Conservation (phyloP, 1,140 invertebrate genomes). For the Drosophila athabasca region DNA sequence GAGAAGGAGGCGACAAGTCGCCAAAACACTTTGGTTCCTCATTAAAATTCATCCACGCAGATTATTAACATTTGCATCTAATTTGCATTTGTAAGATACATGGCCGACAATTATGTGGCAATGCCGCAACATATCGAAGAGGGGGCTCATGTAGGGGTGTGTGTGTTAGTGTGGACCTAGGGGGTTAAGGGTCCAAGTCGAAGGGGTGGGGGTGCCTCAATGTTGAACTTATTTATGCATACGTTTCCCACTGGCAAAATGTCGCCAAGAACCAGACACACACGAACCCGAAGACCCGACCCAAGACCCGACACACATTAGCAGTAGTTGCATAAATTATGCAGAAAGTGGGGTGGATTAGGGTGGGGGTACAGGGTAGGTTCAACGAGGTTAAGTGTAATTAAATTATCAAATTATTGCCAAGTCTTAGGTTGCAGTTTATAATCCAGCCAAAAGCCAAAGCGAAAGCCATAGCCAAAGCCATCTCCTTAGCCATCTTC, state of each 20-base stretch:
- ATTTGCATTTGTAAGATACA: conserved; percentile 81
- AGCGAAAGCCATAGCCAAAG: conserved; percentile 25
- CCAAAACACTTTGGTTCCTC: conserved; percentile 76
- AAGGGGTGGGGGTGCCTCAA: conserved; percentile 13
- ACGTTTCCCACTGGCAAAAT: conserved; percentile 65
- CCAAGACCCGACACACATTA: conserved; percentile 23
- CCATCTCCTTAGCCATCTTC: background rate
- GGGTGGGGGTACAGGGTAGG: conserved; percentile 9
- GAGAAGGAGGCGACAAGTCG: conserved; percentile 64
- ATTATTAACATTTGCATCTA: conserved; percentile 82
- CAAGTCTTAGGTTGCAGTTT: conserved; percentile 80
- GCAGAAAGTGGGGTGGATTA: background rate
- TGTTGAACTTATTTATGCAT: conserved; percentile 76
- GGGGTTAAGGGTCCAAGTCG: conserved; percentile 10
- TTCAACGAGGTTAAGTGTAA: conserved; percentile 80
- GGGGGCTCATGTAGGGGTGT: background rate
- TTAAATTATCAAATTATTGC: conserved; percentile 82
- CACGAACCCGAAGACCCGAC: conserved; percentile 14
- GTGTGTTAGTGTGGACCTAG: background rate
- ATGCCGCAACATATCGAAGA: conserved; percentile 13
- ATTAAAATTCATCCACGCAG: conserved; percentile 81
- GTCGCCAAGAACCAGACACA: conserved; percentile 49
- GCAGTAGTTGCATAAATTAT: conserved; percentile 72
- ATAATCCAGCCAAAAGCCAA: conserved; percentile 45
- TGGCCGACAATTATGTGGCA: conserved; percentile 79